phyloP scores from a whole-genome alignment of 2,797 vertebrate species.

The Toxotes lorentzi region DNA sequence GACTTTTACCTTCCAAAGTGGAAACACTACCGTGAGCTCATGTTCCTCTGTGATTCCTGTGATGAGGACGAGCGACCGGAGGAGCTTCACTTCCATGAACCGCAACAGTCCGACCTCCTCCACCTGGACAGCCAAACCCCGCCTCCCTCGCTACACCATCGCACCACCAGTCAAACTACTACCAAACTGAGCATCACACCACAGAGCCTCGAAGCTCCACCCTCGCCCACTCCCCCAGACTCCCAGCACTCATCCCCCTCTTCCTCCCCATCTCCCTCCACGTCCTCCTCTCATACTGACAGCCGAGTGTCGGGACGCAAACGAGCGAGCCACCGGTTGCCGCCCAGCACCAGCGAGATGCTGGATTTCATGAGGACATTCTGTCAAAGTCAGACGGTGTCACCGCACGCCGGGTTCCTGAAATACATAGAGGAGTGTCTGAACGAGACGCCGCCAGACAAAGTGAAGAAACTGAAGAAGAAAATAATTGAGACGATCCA shows the following conservation, averaged over 20 bases:
- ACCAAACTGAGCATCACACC: background rate
- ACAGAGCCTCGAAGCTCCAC: conserved; percentile 22
- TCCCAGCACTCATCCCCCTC: conserved; percentile 60
- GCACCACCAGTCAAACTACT: background rate
- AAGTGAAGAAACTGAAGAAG: conserved; percentile 72
- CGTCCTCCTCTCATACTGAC: conserved; percentile 42
- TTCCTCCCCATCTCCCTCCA: conserved; percentile 53
- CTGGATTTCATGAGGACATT: conserved; percentile 59
- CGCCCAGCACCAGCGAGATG: background rate
- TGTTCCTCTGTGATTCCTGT: conserved; percentile 76
- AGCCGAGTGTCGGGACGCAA: conserved; percentile 50
- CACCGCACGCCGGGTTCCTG: conserved; percentile 69
- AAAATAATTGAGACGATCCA: conserved; percentile 74
- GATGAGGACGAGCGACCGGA: conserved; percentile 61
- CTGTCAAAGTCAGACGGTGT: conserved; percentile 41
- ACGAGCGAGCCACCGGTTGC: background rate
- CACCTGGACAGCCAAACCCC: conserved; percentile 15
- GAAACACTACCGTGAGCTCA: conserved; percentile 70
- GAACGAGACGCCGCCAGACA: conserved; percentile 66
- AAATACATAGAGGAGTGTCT: conserved; percentile 78
- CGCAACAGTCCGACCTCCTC: conserved; percentile 17
- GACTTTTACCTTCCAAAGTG: conserved; percentile 75
- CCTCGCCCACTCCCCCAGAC: conserved; percentile 62
- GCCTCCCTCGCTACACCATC: conserved; percentile 16
- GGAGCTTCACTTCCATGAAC: conserved; percentile 6